A percentile compares a stretch with the other conserved stretches of the same genome.
phyloP scores from a whole-genome alignment of 2,113 vertebrate genomes.

The Orthonyx spaldingii region DNA sequence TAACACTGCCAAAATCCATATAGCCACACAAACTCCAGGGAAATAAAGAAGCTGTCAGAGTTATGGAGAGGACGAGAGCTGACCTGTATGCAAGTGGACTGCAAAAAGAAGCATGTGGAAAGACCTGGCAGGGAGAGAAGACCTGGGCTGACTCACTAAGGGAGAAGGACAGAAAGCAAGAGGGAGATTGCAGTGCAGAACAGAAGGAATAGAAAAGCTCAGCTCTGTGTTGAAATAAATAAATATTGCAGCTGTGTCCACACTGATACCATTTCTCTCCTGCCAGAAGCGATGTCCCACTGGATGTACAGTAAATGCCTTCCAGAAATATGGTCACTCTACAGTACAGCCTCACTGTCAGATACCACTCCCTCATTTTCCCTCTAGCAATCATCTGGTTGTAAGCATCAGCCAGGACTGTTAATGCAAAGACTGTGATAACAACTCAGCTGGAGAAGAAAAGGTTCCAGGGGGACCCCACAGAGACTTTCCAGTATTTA shows the following conservation, averaged over 20 bases:
- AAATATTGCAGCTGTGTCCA: background rate
- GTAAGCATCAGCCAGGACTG: background rate
- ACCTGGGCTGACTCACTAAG: background rate
- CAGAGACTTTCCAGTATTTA: background rate
- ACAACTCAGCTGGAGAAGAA: background rate
- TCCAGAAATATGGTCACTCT: background rate
- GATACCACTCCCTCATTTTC: background rate
- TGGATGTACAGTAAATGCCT: background rate
- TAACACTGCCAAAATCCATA: background rate
- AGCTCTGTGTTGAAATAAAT: background rate
- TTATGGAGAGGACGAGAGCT: background rate
- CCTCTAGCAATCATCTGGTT: background rate
- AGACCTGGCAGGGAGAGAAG: background rate
- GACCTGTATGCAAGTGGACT: background rate
- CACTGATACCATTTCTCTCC: background rate
- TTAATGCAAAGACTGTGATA: background rate
- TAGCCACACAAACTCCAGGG: background rate
- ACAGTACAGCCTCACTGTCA: background rate
- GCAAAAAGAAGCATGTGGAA: background rate
- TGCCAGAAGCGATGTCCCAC: background rate
- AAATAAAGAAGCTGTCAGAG: background rate
- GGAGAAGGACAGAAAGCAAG: background rate
- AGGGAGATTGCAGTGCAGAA: background rate
- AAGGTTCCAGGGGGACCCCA: background rate
- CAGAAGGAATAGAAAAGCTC: background rate